phyloP scores from a whole-genome alignment of 2,888 invertebrate species.

The Dendrolimus pini region DNA sequence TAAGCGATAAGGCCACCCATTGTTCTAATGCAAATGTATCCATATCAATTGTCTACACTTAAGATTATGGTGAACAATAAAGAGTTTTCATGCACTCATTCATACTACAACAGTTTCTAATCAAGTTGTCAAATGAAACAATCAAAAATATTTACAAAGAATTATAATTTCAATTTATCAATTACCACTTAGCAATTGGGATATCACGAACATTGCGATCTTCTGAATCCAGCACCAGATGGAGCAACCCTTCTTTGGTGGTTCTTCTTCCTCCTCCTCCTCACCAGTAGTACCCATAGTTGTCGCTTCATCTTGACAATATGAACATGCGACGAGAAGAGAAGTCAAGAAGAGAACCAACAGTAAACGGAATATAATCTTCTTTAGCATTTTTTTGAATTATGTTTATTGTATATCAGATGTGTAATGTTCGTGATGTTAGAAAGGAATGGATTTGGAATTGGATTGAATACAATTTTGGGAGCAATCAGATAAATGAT shows the following conservation, averaged over 20 bases:
- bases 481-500: too few species aligned
- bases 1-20: too few species aligned
- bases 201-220: conserved; percentile 67
- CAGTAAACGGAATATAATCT: conserved; percentile 25
- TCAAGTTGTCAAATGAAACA: not conserved
- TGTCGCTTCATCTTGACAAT: conserved; percentile 53
- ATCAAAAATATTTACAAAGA: not conserved
- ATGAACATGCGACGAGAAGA: conserved; percentile 30
- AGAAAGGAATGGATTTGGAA: too few species aligned
- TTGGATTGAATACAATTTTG: too few species aligned
- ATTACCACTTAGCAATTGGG: conserved; percentile 59
- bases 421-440: too few species aligned
- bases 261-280: conserved; percentile 59
- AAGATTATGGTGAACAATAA: too few species aligned
- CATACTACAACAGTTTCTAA: too few species aligned
- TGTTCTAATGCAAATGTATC: too few species aligned
- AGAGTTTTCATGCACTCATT: too few species aligned
- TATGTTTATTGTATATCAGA: not conserved
- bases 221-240: conserved; percentile 76
- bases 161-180: conserved; percentile 7
- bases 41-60: too few species aligned
- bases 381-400: conserved; percentile 23
- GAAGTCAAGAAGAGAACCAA: conserved; percentile 29
- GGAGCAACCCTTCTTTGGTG: conserved; percentile 54
- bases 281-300: conserved; percentile 37